phyloP scores from a whole-genome alignment of 2,888 invertebrate species.

The Clunio marinus region DNA sequence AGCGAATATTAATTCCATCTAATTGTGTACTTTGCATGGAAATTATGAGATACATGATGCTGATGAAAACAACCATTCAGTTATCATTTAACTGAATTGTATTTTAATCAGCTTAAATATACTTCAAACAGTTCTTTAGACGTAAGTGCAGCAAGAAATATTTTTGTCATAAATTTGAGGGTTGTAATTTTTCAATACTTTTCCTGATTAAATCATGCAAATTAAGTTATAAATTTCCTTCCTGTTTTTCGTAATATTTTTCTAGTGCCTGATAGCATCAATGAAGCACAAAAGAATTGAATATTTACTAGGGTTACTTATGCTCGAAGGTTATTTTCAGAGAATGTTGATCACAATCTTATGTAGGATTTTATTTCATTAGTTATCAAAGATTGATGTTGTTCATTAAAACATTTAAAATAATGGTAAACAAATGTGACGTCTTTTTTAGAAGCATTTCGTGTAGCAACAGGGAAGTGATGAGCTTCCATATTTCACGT shows the following conservation, averaged over 20 bases:
- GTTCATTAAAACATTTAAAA: slow-evolving; percentile 25
- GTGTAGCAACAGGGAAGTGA: background rate
- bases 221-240: slow-evolving; percentile 38
- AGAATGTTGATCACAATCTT: background rate
- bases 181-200: no score
- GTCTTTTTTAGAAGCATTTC: no score
- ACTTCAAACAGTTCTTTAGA: no score
- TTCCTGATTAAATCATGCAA: slow-evolving; percentile 36
- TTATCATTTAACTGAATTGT: slow-evolving; percentile 38
- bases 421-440: background rate
- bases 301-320: background rate
- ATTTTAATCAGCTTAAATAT: slow-evolving; percentile 37
- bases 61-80: slow-evolving; percentile 1
- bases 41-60: no score
- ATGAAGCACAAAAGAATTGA: slow-evolving; percentile 14
- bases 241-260: slow-evolving; percentile 14
- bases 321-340: no score
- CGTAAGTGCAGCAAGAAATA: background rate
- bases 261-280: slow-evolving; percentile 17
- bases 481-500: slow-evolving; percentile 6
- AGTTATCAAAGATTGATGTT: background rate
- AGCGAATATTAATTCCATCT: slow-evolving; percentile 29
- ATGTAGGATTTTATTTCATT: slow-evolving; percentile 4
- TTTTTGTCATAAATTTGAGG: background rate
- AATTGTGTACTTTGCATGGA: slow-evolving; percentile 23